A percentile compares a stretch with the other conserved stretches of the same genome.
Evolutionary conservation across 1,140 invertebrate genomes (phyloP).

Genomic region (Pseudobourletiella spinata): DNA sequence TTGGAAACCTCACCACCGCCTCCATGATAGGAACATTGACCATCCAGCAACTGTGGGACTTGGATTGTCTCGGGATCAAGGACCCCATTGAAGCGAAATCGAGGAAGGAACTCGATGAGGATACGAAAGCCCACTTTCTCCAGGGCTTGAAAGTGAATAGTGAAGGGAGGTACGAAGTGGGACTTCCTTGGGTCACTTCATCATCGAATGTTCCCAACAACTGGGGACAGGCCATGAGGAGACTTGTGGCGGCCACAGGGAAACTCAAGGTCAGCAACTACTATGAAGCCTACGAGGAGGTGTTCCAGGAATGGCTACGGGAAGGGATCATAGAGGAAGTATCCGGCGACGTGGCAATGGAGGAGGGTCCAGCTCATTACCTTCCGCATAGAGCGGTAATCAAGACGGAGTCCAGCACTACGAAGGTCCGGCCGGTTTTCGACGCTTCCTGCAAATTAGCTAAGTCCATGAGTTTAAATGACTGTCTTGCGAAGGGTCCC

Average conservation of each 20-base stretch:
- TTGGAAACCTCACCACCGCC: slow-evolving; percentile 1
- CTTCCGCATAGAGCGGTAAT: slow-evolving; percentile 14
- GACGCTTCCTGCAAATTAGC: slow-evolving; percentile 31
- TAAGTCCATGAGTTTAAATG: slow-evolving; percentile 38
- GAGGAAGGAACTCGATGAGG: slow-evolving; percentile 11
- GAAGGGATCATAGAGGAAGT: slow-evolving; percentile 31
- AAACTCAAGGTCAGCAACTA: neutral
- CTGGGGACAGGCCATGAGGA: neutral
- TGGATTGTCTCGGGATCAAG: slow-evolving; percentile 37
- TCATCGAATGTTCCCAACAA: slow-evolving; percentile 11
- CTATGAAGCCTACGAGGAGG: slow-evolving; percentile 8
- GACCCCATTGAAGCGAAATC: slow-evolving; percentile 23
- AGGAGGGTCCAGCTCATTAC: neutral
- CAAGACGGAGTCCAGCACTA: slow-evolving; percentile 37
- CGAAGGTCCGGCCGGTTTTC: slow-evolving; percentile 33
- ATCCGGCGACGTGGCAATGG: neutral
- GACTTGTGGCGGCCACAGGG: slow-evolving; percentile 14
- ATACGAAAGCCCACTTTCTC: slow-evolving; percentile 16
- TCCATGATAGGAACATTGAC: neutral
- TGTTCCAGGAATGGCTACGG: slow-evolving; percentile 24
- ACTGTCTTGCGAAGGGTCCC: slow-evolving; percentile 39
- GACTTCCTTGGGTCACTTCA: slow-evolving; percentile 20
- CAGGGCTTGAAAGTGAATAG: slow-evolving; percentile 6
- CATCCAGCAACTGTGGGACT: slow-evolving; percentile 38
- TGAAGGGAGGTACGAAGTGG: slow-evolving; percentile 18